Base-by-base conservation (phyloP, 2,797 vertebrate genomes). In the Liparis tanakae region DNA sequence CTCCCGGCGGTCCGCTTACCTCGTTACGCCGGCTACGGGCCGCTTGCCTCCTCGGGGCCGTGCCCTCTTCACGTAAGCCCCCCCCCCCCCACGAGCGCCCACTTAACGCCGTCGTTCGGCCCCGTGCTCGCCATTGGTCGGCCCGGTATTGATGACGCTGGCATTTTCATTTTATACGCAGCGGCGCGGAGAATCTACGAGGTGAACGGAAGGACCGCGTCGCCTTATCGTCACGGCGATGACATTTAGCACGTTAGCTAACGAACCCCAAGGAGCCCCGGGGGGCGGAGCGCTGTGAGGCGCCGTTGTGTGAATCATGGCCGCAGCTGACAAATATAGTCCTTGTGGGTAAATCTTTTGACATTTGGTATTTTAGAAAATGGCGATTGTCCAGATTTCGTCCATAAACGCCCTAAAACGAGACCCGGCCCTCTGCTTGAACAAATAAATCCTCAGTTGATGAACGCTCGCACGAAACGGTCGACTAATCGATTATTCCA, bases 1-100 rank as follows among this genome's bases (percentile, higher is more conserved):
- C 87, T 91, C 88, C 86, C 86, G 67, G 76, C 15, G 58, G 86
- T 76, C 87, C 75, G 77, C 87, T 90, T 88, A 91, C 60, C 80
- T 77, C 66, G 53, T 87, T 81, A 80, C 54, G 25, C 3, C 34
- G 2, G 70, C 78, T 48, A 56, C 71, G 71, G 71, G 84, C 88
- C 69, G 76, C 87, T 87, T 74, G 74, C 74, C 66, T 76, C 77
- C 44, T 67, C 71, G 7, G 70, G 18, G 58, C 75, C 58, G 78
- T 15, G 78, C 77, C 85, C 76, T 48, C 65, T 14, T 73, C 79
- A 76, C 82, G 82, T n/a, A 82, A 82, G 37, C 74, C 30, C 54
- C 39, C n/a, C n/a, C n/a, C n/a, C n/a, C n/a, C n/a, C n/a, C n/a
- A n/a, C n/a, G n/a, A n/a, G n/a, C 67, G 59, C 67, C 61, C 30